Evolutionary conservation across 1,140 invertebrate species (phyloP).

Genomic region (Philaenus spumarius): DNA sequence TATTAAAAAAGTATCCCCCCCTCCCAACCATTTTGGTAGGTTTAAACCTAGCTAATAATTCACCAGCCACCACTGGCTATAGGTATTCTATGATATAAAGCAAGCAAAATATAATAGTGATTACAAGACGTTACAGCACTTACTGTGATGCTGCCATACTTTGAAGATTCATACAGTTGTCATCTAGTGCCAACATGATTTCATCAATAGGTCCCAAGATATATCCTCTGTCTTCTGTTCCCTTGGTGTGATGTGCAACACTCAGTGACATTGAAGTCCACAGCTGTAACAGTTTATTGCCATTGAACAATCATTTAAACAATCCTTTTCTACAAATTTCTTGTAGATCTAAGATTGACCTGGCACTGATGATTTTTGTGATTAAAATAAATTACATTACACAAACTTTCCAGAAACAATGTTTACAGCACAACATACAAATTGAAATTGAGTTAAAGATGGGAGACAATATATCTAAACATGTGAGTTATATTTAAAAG

Average conservation of each 20-base stretch:
- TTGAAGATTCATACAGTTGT: conserved; percentile 83
- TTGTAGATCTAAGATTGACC: background rate
- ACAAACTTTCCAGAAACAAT: conserved; percentile 63
- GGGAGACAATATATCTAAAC: too few species aligned
- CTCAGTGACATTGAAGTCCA: conserved; percentile 13
- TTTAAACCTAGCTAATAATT: too few species aligned
- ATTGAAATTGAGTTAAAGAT: too few species aligned
- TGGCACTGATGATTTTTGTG: background rate
- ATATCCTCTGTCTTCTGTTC: conserved; percentile 53
- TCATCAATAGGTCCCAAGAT: conserved; percentile 77
- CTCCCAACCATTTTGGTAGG: too few species aligned
- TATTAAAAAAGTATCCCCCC: too few species aligned
- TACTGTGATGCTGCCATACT: conserved; percentile 81
- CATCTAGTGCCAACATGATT: conserved; percentile 70
- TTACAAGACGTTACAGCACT: too few species aligned
- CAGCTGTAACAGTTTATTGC: conserved; percentile 8
- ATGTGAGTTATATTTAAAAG: too few species aligned
- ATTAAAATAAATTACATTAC: conserved; percentile 22
- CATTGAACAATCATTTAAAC: background rate
- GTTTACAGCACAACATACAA: too few species aligned
- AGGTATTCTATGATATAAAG: too few species aligned
- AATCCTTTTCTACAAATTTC: background rate
- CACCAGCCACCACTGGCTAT: too few species aligned
- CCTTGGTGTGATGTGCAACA: conserved; percentile 14
- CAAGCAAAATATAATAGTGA: too few species aligned